A percentile compares a stretch with the other conserved stretches of the same genome.
Conservation (phyloP, 2,797 vertebrate species). For the Clarias platycephalus region DNA sequence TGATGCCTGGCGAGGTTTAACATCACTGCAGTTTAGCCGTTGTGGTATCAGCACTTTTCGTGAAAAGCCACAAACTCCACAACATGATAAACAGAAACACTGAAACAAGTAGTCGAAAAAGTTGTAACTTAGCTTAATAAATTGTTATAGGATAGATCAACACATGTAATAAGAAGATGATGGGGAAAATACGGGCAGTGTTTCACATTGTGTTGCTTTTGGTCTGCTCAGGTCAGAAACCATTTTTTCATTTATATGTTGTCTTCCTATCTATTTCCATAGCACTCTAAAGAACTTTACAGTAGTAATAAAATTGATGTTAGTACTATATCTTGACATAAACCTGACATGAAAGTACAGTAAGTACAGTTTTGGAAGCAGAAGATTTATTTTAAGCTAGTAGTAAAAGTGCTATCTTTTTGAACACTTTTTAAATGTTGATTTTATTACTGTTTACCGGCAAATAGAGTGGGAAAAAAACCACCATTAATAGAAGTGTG, state of each 20-base stretch:
- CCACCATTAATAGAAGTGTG: background rate
- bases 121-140: background rate
- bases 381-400: background rate
- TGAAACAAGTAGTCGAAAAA: background rate
- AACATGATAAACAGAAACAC: background rate
- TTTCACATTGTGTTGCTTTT: background rate
- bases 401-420: background rate
- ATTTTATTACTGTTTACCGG: background rate
- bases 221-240: conserved; percentile 7
- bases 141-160: background rate
- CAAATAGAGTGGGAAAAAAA: background rate
- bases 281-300: background rate
- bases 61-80: background rate
- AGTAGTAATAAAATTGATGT: background rate
- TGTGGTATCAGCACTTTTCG: background rate
- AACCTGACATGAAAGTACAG: background rate
- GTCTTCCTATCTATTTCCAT: background rate
- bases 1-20: background rate
- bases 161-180: background rate
- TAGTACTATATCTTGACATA: background rate
- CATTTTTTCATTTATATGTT: background rate
- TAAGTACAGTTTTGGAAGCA: background rate
- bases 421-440: background rate
- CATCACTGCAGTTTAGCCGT: background rate
- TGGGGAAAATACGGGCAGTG: background rate